Conservation (phyloP, 2,113 vertebrate species). For the Mormyrus iriodes region DNA sequence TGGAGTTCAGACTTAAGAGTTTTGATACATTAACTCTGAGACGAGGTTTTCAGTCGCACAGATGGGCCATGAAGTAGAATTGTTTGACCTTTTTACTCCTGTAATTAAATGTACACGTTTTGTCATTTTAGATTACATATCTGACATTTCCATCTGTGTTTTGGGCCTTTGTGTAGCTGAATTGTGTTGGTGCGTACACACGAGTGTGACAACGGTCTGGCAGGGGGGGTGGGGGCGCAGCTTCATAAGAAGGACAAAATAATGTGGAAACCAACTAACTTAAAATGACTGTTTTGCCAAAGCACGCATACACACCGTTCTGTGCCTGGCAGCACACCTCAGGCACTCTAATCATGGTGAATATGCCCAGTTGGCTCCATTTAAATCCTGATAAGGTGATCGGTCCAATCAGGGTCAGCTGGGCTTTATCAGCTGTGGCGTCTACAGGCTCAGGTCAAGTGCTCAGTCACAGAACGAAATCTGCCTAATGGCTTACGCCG, state of each 20-base stretch:
- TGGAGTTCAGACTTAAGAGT: not conserved
- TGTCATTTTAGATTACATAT: not conserved
- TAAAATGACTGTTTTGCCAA: not conserved
- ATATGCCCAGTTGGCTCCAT: not conserved
- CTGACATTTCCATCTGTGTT: not conserved
- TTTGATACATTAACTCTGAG: not conserved
- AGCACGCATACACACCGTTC: not conserved
- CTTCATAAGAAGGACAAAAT: not conserved
- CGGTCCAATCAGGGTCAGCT: not conserved
- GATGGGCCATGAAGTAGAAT: slow-evolving; percentile 6
- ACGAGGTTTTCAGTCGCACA: not conserved
- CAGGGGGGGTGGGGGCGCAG: not conserved
- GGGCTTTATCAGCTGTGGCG: not conserved
- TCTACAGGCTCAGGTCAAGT: not conserved
- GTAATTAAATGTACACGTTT: not conserved
- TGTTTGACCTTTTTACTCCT: not conserved
- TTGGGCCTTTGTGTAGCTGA: too few relatives aligned
- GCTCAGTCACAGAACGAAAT: not conserved
- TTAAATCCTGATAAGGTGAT: not conserved
- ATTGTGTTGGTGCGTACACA: not conserved
- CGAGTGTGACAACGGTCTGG: not conserved
- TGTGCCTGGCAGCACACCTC: not conserved
- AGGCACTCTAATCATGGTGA: not conserved
- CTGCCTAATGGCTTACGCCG: not conserved
- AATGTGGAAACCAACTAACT: not conserved